Conservation (phyloP, 2,797 vertebrate species). For the Neosalanx taihuensis region DNA sequence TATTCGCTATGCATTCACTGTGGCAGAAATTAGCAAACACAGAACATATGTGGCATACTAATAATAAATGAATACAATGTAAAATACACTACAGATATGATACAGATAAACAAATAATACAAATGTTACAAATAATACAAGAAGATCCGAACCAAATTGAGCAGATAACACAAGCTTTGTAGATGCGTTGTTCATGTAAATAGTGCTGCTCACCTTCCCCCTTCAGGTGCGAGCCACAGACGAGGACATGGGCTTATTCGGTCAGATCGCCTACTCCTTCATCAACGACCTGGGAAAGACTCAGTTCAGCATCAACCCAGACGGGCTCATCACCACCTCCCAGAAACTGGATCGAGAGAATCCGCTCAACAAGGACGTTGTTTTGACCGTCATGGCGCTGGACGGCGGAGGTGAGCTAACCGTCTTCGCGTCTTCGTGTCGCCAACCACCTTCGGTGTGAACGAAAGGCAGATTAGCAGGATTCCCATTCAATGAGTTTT, state of each 20-base stretch:
- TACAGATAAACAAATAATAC: too few species aligned
- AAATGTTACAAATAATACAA: too few species aligned
- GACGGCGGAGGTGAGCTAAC: slow-evolving; percentile 81
- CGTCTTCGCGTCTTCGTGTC: background rate
- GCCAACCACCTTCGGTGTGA: background rate
- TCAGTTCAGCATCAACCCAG: slow-evolving; percentile 83
- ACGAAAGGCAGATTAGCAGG: background rate
- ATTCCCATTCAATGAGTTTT: too few species aligned
- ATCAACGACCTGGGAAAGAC: slow-evolving; percentile 91
- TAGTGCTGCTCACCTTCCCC: background rate
- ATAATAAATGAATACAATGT: too few species aligned
- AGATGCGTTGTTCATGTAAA: background rate
- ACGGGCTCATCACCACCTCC: slow-evolving; percentile 84
- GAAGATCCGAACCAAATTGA: too few species aligned
- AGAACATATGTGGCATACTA: too few species aligned
- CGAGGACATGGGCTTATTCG: slow-evolving; percentile 84
- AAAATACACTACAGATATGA: too few species aligned
- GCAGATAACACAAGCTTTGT: background rate
- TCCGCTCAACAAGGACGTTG: slow-evolving; percentile 86
- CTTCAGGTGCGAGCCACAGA: slow-evolving; percentile 82
- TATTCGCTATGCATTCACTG: too few species aligned
- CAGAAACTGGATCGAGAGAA: slow-evolving; percentile 90
- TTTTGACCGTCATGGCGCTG: slow-evolving; percentile 90
- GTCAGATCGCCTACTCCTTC: slow-evolving; percentile 86
- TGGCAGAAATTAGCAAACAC: too few species aligned